Percentiles rank a stretch among this genome's conserved stretches.
These are phyloP conservation scores for Sebastes minor DNA, from an alignment of 2,797 vertebrate genomes.

Conservation along the genomic window DNA sequence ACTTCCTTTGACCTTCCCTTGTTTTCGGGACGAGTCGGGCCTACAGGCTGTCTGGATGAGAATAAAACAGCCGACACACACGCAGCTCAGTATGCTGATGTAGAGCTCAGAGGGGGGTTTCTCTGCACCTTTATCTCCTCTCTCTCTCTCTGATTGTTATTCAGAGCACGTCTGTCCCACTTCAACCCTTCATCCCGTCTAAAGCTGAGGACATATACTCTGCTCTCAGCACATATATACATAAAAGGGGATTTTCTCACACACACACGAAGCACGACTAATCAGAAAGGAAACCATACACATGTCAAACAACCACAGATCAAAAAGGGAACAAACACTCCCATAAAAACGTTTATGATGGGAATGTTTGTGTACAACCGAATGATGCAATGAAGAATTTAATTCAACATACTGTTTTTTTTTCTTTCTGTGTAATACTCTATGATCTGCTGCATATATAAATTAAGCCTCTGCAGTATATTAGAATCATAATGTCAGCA, in stretches of 20 bases:
- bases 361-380: neutral
- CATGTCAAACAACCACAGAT: neutral
- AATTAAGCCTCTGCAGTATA: neutral
- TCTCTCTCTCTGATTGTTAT: conserved; percentile 51
- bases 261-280: neutral
- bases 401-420: neutral
- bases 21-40: neutral
- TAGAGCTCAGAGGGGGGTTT: conserved; percentile 12
- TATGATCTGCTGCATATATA: neutral
- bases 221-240: neutral
- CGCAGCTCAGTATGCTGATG: neutral
- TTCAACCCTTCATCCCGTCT: conserved; percentile 27
- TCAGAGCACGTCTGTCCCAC: conserved; percentile 49
- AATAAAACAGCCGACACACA: neutral
- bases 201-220: neutral
- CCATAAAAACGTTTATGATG: neutral
- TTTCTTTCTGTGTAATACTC: neutral
- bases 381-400: neutral
- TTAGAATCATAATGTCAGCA: neutral
- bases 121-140: conserved; percentile 29
- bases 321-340: neutral
- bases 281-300: neutral
- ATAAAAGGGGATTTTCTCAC: neutral
- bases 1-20: neutral
- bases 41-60: neutral